Evolutionary conservation across 1,140 invertebrate genomes (phyloP), one percentile per base, ranked within the genome.

Genomic region (Neodiprion virginianus): DNA sequence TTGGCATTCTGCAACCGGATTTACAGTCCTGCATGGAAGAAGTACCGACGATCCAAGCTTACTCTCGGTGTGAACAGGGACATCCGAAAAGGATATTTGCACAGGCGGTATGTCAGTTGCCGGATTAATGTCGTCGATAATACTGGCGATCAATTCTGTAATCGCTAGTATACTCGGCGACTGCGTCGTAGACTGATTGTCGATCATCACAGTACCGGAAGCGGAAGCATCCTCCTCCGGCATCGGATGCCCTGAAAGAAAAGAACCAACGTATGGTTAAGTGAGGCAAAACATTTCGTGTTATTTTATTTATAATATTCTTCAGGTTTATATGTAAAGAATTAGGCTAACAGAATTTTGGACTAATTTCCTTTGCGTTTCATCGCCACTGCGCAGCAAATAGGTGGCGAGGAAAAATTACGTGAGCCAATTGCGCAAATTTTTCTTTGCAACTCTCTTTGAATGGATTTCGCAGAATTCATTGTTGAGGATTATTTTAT

Each of bases 1-100:
- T 69, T 85, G 86, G 61, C 88, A 88, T 71, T 88, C 86, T 53
- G 77, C 79, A 12, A 89, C 87, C 69, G 86, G 83, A 76, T 80
- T 79, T 9, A 79, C 78, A 7, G 87, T 87, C 72, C 84, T 81
- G 74, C 88, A 89, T 53, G 83, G 80, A 50, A 89, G 75, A 48
- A 88, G 73, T 5, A 88, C 84, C 48, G 87, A 87, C 7, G 83
- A 80, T 0, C 84, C 87, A 10, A 87, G 77, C 71, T 83, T 77
- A 40, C 85, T 85, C 74, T 87, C 83, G 12, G 79, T 83, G 71
- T 89, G 82, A 23, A 76, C 74, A 14, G 87, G 85, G 49, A 82
- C 78, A 71, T 88, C 84, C 9, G 81, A 71, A 77, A 88, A 89
- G 70, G 76, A 76, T 14, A 88, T 79, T 12, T 79, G 70, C 12